Conservation (phyloP, 2,113 vertebrate genomes). For the Steatornis caripensis region DNA sequence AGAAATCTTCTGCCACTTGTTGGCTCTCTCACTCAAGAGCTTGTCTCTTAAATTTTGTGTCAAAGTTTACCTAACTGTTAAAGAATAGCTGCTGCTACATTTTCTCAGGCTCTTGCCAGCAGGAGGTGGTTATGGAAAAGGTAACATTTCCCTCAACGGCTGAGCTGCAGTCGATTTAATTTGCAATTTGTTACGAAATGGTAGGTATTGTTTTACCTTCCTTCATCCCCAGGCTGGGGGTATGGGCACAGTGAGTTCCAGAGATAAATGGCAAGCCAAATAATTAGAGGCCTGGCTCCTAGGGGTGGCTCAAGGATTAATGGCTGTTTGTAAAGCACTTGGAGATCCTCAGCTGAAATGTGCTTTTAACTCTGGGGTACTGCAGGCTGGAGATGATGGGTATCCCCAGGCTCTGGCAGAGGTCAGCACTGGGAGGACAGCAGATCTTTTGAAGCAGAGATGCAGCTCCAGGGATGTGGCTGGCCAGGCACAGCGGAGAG, state of each 20-base stretch:
- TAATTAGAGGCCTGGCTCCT: not conserved
- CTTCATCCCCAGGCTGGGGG: not conserved
- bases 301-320: conserved; percentile 20
- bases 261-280: not conserved
- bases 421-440: not conserved
- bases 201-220: conserved; percentile 21
- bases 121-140: conserved; percentile 4
- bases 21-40: not conserved
- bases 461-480: not conserved
- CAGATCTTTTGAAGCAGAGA: not conserved
- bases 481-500: not conserved
- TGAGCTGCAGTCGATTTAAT: not conserved
- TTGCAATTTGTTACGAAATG: conserved; percentile 18
- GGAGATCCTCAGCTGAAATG: not conserved
- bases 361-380: not conserved
- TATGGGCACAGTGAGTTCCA: not conserved
- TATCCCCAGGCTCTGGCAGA: not conserved
- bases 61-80: not conserved
- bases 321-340: not conserved
- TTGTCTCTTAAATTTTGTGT: not conserved
- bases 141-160: not conserved
- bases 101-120: not conserved
- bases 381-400: not conserved
- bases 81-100: not conserved
- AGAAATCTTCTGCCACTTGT: not conserved